Percentiles rank a stretch among this genome's conserved stretches.
phyloP scores from a whole-genome alignment of 2,113 vertebrate genomes.

The Podilymbus podiceps region DNA sequence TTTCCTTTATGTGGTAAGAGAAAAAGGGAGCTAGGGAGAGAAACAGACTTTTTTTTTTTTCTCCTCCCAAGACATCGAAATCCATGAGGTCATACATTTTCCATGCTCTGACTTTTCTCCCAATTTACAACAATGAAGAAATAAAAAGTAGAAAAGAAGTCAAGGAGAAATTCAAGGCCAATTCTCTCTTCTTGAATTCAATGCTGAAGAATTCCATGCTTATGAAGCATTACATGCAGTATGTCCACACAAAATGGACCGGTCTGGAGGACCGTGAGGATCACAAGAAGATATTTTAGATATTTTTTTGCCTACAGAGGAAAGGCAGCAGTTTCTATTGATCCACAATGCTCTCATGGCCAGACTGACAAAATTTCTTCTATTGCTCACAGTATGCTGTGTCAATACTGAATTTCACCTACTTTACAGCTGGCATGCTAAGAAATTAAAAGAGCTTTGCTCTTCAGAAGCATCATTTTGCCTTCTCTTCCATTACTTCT shows the following conservation, averaged over 20 bases:
- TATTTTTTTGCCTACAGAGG: not conserved
- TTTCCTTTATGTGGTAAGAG: not conserved
- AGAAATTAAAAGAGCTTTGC: not conserved
- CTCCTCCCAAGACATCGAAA: not conserved
- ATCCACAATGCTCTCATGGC: not conserved
- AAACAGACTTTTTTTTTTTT: not conserved
- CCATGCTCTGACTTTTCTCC: not conserved
- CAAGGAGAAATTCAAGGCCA: not conserved
- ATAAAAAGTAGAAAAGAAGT: not conserved
- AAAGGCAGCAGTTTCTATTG: not conserved
- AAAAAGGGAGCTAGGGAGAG: not conserved
- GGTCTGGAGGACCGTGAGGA: not conserved
- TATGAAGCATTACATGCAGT: not conserved
- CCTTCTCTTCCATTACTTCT: not conserved
- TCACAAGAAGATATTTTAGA: not conserved
- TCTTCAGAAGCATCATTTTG: not conserved
- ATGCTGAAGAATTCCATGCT: not conserved
- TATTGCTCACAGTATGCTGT: not conserved
- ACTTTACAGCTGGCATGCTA: not conserved
- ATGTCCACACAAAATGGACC: not conserved
- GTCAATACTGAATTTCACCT: not conserved
- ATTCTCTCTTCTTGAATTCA: not conserved
- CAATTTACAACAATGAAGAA: not conserved
- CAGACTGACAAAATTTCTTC: not conserved
- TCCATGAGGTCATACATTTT: not conserved